Conservation (phyloP, 2,113 vertebrate genomes). For the Empidonax traillii region DNA sequence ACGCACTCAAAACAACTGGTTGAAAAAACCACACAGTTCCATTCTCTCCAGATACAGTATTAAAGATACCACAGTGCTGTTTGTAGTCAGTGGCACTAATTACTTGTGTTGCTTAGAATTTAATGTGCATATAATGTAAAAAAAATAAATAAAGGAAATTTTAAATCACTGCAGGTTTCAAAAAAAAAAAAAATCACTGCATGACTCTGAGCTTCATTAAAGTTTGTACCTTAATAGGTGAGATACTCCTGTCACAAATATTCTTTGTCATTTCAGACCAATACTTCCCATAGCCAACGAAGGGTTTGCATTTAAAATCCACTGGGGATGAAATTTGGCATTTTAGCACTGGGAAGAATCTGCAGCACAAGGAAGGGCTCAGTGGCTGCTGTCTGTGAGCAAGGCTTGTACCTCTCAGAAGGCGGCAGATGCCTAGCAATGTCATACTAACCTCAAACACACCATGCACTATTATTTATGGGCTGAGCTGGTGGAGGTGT, state of each 20-base stretch:
- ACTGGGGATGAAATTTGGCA: constrained; percentile 26
- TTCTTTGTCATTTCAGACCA: constrained; percentile 19
- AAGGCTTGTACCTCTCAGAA: not conserved
- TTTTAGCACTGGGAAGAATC: not conserved
- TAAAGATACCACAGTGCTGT: not conserved
- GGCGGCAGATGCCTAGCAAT: constrained; percentile 1
- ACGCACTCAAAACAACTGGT: not conserved
- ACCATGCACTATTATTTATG: constrained; percentile 50
- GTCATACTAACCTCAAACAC: constrained; percentile 4
- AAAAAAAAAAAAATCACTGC: constrained; percentile 2
- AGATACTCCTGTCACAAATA: constrained; percentile 19
- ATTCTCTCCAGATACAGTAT: not conserved
- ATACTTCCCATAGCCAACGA: not conserved
- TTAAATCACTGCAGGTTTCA: not conserved
- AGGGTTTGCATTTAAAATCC: constrained; percentile 36
- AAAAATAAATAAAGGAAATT: not conserved
- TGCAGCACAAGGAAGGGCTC: not conserved
- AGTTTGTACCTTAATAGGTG: not conserved
- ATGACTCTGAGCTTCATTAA: not conserved
- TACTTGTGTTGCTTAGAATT: not conserved
- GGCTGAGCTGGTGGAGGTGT: constrained; percentile 30
- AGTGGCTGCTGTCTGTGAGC: not conserved
- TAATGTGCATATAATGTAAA: not conserved
- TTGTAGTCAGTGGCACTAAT: not conserved
- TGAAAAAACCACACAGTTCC: not conserved